Conservation (phyloP, 2,888 invertebrate species). For the Pterostichus madidus region DNA sequence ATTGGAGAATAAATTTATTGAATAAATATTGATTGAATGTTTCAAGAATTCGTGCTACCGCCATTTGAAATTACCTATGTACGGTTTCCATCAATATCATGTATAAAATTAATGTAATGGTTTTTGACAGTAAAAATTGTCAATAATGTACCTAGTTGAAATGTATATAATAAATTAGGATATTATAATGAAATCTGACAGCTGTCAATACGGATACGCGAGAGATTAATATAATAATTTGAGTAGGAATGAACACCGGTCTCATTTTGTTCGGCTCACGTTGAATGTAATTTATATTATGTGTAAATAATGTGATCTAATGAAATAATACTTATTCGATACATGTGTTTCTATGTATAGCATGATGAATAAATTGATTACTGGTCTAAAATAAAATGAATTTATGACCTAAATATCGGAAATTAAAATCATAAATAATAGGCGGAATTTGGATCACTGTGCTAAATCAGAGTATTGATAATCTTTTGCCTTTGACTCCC, state of each 20-base stretch:
- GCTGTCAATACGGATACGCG: not conserved
- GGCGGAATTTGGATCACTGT: not conserved
- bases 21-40: no score
- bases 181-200: not conserved
- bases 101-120: no score
- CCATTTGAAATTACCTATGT: no score
- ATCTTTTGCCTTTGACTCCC: not conserved
- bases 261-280: not conserved
- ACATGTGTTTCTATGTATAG: slow-evolving; percentile 5
- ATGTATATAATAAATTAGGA: no score
- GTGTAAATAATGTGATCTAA: not conserved
- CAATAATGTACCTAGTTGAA: no score
- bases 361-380: not conserved
- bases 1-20: no score
- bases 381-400: slow-evolving; percentile 6
- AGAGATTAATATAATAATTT: slow-evolving; percentile 5
- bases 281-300: slow-evolving; percentile 8
- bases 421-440: slow-evolving; percentile 15
- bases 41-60: no score
- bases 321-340: slow-evolving; percentile 2
- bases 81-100: no score
- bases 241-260: not conserved
- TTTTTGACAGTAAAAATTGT: no score
- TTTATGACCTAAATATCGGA: slow-evolving; percentile 11
- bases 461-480: not conserved